Percentiles rank a stretch among this genome's conserved stretches.
These are phyloP conservation scores for Diabrotica balteata DNA, from an alignment of 2,888 invertebrate species.

Conservation along the genomic window DNA sequence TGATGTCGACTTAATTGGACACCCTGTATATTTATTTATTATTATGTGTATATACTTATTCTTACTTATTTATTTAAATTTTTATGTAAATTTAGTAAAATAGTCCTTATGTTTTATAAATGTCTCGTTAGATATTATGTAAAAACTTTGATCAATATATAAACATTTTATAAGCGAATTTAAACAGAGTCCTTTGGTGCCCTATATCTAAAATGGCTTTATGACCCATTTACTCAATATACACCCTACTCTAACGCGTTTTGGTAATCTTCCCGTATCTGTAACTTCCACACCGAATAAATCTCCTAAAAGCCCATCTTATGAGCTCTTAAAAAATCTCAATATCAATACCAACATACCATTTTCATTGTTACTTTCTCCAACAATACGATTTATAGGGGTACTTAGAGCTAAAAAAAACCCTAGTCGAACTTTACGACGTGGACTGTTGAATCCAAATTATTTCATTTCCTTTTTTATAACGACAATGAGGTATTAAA, in stretches of 20 bases:
- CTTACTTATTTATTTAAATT: too few species aligned
- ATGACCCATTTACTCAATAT: too few species aligned
- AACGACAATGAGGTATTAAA: constrained; percentile 38
- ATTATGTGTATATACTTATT: too few species aligned
- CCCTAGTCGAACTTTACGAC: constrained; percentile 37
- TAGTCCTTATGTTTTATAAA: too few species aligned
- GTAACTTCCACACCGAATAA: constrained; percentile 3
- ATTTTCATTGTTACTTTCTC: constrained; percentile 23
- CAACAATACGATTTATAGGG: constrained; percentile 36
- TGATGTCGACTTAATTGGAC: too few species aligned
- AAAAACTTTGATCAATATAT: too few species aligned
- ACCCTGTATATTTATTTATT: too few species aligned
- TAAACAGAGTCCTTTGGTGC: too few species aligned
- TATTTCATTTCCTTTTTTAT: constrained; percentile 44
- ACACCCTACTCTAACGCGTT: not conserved
- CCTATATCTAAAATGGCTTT: too few species aligned
- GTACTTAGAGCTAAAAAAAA: constrained; percentile 36
- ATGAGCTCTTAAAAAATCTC: constrained; percentile 21
- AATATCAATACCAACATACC: constrained; percentile 22
- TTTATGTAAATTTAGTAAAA: too few species aligned
- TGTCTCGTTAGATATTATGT: too few species aligned
- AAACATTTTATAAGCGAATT: too few species aligned
- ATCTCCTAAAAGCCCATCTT: constrained; percentile 11
- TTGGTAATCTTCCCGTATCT: not conserved
- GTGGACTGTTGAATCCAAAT: constrained; percentile 40